These are phyloP conservation scores for Palythoa grandis DNA, from an alignment of 92 coral and sea anemone genomes.

Conservation along the genomic window DNA sequence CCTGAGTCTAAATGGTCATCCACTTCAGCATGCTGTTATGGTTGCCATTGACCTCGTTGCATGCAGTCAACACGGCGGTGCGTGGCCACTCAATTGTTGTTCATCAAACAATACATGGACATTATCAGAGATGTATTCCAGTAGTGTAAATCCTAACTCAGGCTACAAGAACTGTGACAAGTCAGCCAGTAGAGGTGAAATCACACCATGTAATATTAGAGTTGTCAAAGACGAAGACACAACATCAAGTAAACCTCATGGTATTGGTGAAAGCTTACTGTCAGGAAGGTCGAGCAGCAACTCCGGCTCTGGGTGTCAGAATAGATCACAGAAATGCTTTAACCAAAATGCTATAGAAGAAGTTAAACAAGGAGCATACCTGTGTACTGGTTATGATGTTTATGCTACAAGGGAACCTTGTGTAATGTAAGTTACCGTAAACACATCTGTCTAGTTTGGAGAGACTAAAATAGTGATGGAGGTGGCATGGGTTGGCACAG, in stretches of 20 bases:
- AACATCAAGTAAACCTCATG: not conserved
- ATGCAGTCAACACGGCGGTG: conserved; percentile 82
- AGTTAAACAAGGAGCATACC: conserved; percentile 60
- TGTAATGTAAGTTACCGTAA: conserved; percentile 87
- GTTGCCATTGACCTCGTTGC: conserved; percentile 92
- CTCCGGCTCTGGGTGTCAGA: not conserved
- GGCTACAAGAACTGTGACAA: not conserved
- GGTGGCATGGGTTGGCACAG: too few relatives aligned
- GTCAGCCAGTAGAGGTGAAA: not conserved
- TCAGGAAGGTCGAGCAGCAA: not conserved
- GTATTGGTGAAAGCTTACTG: not conserved
- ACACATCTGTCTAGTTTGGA: not conserved
- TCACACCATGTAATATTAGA: not conserved
- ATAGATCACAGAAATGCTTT: not conserved
- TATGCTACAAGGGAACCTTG: conserved; percentile 96
- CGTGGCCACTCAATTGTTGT: conserved; percentile 74
- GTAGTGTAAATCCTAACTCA: not conserved
- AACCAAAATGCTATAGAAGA: conserved; percentile 11
- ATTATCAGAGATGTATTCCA: conserved; percentile 18
- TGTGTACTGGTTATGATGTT: conserved; percentile 97
- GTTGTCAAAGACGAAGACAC: not conserved
- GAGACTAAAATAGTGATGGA: too few relatives aligned
- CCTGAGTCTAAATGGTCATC: conserved; percentile 73
- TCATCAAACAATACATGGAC: conserved; percentile 58
- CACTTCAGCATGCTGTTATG: conserved; percentile 96